Conservation (phyloP, 2,113 vertebrate genomes). For the Daphoenositta chrysoptera region DNA sequence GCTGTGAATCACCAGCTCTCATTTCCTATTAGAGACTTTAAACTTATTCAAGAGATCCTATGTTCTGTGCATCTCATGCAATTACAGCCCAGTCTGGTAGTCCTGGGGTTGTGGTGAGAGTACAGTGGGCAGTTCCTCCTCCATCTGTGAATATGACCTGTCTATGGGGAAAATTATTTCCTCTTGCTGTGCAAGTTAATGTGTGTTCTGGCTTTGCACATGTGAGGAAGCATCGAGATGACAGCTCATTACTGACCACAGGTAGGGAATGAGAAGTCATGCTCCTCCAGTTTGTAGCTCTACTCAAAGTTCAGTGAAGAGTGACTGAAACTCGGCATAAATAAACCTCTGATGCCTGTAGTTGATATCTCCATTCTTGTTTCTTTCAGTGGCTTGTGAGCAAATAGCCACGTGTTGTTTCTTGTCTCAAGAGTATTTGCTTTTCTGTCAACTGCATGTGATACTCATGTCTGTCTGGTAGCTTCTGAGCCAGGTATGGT, state of each 20-base stretch:
- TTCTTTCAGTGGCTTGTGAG: background rate
- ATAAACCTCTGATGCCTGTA: background rate
- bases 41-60: background rate
- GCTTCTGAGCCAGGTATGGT: background rate
- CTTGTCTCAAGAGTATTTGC: background rate
- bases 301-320: background rate
- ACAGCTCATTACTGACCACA: background rate
- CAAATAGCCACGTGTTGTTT: background rate
- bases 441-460: background rate
- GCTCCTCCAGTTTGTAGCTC: background rate
- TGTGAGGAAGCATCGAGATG: background rate
- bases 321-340: rapidly evolving
- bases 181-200: background rate
- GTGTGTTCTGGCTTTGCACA: background rate
- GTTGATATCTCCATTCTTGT: background rate
- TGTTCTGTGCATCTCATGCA: background rate
- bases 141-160: background rate
- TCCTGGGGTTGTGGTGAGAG: background rate
- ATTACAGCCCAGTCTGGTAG: background rate
- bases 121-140: background rate
- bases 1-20: background rate
- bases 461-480: background rate
- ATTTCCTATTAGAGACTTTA: background rate
- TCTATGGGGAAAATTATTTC: background rate
- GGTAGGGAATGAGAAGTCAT: background rate